Conservation (phyloP, 2,888 invertebrate species). For the Melinopterus prodromus region DNA sequence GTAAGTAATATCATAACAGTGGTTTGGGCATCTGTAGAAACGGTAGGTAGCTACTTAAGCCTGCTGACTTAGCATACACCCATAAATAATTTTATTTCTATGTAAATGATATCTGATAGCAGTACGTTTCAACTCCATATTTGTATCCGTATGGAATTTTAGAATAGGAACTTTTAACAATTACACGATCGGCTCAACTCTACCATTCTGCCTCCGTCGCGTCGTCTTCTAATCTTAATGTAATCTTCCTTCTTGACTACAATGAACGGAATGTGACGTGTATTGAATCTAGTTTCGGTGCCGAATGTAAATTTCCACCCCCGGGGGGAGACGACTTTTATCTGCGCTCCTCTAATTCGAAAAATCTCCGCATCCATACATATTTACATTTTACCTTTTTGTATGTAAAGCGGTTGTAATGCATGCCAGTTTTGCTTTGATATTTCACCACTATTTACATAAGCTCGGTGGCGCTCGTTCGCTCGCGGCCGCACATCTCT, state of each 20-base stretch:
- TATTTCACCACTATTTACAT: background rate
- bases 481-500: too few relatives aligned
- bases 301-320: conserved; percentile 33
- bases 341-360: conserved; percentile 27
- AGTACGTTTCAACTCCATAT: conserved; percentile 41
- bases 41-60: background rate
- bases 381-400: background rate
- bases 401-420: background rate
- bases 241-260: conserved; percentile 35
- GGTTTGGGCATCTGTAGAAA: background rate
- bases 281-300: conserved; percentile 37
- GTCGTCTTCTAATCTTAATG: conserved; percentile 33
- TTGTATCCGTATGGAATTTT: conserved; percentile 39
- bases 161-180: conserved; percentile 41
- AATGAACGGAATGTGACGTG: conserved; percentile 36
- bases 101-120: conserved; percentile 46
- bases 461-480: background rate
- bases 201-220: conserved; percentile 21
- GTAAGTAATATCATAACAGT: background rate
- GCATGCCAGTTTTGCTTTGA: background rate
- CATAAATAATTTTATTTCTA: conserved; percentile 45
- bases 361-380: conserved; percentile 29
- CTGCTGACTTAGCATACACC: conserved; percentile 28
- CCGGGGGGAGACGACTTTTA: conserved; percentile 24
- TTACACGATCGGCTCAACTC: conserved; percentile 35